Evolutionary conservation across 2,113 vertebrate species (phyloP).

Genomic region (Echinops telfairi): DNA sequence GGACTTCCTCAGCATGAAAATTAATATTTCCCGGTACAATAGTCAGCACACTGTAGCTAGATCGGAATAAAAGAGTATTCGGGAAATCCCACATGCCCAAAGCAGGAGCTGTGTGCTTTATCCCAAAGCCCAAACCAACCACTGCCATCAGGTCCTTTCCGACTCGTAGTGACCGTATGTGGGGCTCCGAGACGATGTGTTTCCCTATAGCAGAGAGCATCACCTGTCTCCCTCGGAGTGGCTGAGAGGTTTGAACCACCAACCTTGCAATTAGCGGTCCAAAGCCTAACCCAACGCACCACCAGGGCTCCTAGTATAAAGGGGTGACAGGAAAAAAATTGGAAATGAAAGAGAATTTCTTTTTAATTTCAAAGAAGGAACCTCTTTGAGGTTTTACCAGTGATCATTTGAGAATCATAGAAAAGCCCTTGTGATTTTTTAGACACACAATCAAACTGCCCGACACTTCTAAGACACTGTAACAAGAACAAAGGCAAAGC

Average conservation of each 20-base stretch:
- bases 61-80: constrained; percentile 31
- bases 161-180: too few species aligned
- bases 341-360: constrained; percentile 51
- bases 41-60: constrained; percentile 20
- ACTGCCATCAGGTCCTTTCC: too few species aligned
- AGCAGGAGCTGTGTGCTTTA: constrained; percentile 46
- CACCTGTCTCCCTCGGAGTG: too few species aligned
- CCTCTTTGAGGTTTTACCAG: constrained; percentile 6
- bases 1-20: constrained; percentile 40
- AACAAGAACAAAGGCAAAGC: neutral
- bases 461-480: neutral
- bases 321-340: neutral
- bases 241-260: too few species aligned
- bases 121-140: too few species aligned
- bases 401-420: neutral
- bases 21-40: constrained; percentile 61
- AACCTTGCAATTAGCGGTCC: too few species aligned
- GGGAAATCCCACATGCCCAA: constrained; percentile 20
- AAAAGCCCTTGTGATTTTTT: constrained; percentile 31
- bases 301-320: neutral
- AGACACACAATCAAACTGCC: neutral
- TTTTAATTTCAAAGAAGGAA: constrained; percentile 42
- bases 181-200: too few species aligned
- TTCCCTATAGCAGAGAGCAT: too few species aligned
- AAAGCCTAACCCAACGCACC: too few species aligned